These are phyloP conservation scores for Ormia ochracea DNA, from an alignment of 2,888 invertebrate species.

Conservation along the genomic window DNA sequence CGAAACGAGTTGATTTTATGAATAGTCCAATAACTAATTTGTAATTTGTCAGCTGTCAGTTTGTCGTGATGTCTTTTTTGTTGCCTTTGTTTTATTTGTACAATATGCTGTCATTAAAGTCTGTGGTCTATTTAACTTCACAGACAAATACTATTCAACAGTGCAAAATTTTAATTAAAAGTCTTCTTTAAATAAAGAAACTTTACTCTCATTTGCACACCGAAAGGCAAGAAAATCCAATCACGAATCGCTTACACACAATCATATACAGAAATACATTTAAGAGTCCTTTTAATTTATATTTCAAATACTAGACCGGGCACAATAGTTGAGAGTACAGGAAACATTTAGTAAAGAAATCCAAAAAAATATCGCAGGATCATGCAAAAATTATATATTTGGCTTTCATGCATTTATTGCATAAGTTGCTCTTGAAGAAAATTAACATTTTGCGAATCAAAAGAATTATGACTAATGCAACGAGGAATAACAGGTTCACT, in stretches of 20 bases:
- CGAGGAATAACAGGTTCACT: too few species aligned
- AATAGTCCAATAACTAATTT: conserved; percentile 27
- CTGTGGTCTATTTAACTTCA: conserved; percentile 31
- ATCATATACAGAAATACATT: background rate
- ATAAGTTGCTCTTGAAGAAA: too few species aligned
- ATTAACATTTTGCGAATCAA: too few species aligned
- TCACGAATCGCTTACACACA: background rate
- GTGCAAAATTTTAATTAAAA: conserved; percentile 52
- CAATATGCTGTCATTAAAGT: conserved; percentile 22
- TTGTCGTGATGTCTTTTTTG: background rate
- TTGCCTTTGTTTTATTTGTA: background rate
- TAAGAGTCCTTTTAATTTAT: background rate
- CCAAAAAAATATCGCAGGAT: too few species aligned
- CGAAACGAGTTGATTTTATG: conserved; percentile 27
- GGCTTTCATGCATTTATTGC: too few species aligned
- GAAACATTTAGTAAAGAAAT: too few species aligned
- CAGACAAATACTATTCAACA: conserved; percentile 21
- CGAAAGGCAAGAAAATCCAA: conserved; percentile 6
- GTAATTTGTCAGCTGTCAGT: background rate
- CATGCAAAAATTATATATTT: too few species aligned
- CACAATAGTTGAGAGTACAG: background rate
- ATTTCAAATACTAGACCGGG: background rate
- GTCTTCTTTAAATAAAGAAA: conserved; percentile 13
- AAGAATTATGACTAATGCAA: too few species aligned
- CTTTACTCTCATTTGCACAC: background rate